phyloP scores from a whole-genome alignment of 2,113 vertebrate genomes.

The Hippocampus abdominalis region DNA sequence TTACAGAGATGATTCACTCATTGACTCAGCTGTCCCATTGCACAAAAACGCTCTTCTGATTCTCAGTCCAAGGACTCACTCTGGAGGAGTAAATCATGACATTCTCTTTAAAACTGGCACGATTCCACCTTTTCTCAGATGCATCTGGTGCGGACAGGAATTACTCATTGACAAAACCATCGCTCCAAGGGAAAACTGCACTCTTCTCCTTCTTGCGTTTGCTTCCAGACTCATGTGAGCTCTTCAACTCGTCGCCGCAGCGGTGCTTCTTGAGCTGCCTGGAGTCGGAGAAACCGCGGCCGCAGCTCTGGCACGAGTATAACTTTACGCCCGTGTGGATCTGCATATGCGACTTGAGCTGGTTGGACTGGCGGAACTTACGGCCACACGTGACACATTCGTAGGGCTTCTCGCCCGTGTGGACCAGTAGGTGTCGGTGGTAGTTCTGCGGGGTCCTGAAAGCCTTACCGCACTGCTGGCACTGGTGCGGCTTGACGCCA shows the following conservation, averaged over 20 bases:
- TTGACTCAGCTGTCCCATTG: too few relatives aligned
- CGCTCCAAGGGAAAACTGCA: conserved; percentile 19
- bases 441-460: conserved; percentile 61
- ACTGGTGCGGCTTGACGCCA: conserved; percentile 55
- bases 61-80: background rate
- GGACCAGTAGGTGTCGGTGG: conserved; percentile 60
- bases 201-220: conserved; percentile 15
- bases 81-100: background rate
- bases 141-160: background rate
- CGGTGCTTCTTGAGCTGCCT: conserved; percentile 65
- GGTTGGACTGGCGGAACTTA: conserved; percentile 62
- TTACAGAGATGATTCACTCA: too few relatives aligned
- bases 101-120: background rate
- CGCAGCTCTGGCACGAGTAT: conserved; percentile 54
- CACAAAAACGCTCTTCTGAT: too few relatives aligned
- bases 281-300: conserved; percentile 61
- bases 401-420: conserved; percentile 64
- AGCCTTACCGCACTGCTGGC: conserved; percentile 49
- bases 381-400: conserved; percentile 50
- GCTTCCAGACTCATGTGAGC: background rate
- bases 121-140: background rate
- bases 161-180: conserved; percentile 17
- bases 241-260: conserved; percentile 19
- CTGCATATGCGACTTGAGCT: conserved; percentile 69
- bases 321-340: conserved; percentile 64